These are phyloP conservation scores for Morpho deidamia DNA, from an alignment of 2,888 invertebrate genomes.

Conservation along the genomic window DNA sequence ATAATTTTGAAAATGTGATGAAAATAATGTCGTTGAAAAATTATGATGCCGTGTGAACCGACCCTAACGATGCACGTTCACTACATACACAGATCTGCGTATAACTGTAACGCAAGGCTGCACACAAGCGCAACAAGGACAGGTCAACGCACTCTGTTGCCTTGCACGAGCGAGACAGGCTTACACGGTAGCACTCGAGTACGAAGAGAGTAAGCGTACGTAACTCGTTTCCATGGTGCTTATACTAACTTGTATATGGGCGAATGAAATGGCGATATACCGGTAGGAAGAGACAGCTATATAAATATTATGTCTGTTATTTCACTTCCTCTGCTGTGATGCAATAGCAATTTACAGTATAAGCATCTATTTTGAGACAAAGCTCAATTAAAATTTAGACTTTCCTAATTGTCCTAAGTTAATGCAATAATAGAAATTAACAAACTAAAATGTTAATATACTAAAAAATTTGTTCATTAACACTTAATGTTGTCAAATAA, in stretches of 20 bases:
- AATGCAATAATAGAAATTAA: background rate
- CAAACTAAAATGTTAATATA: background rate
- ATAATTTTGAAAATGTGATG: too few species aligned
- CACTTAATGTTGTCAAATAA: background rate
- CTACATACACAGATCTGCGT: constrained; percentile 51
- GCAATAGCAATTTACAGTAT: constrained; percentile 69
- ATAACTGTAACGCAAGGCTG: constrained; percentile 76
- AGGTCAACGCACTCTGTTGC: constrained; percentile 77
- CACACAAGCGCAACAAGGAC: constrained; percentile 74
- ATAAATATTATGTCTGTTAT: constrained; percentile 77
- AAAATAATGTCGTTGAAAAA: constrained; percentile 21
- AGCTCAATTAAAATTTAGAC: constrained; percentile 51
- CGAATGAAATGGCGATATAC: constrained; percentile 58
- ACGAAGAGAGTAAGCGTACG: constrained; percentile 40
- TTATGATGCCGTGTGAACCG: constrained; percentile 49
- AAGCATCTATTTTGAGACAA: constrained; percentile 67
- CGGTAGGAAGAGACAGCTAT: constrained; percentile 57
- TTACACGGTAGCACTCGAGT: constrained; percentile 37
- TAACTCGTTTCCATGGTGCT: constrained; percentile 42
- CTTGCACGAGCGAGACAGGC: constrained; percentile 61
- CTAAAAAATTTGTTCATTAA: background rate
- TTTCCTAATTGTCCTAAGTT: constrained; percentile 25
- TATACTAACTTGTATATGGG: constrained; percentile 47
- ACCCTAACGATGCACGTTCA: constrained; percentile 64
- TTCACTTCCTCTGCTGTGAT: constrained; percentile 77